A percentile compares a stretch with the other conserved stretches of the same genome.
Evolutionary conservation across 1,140 invertebrate species (phyloP).

Genomic region (Caerostris darwini): DNA sequence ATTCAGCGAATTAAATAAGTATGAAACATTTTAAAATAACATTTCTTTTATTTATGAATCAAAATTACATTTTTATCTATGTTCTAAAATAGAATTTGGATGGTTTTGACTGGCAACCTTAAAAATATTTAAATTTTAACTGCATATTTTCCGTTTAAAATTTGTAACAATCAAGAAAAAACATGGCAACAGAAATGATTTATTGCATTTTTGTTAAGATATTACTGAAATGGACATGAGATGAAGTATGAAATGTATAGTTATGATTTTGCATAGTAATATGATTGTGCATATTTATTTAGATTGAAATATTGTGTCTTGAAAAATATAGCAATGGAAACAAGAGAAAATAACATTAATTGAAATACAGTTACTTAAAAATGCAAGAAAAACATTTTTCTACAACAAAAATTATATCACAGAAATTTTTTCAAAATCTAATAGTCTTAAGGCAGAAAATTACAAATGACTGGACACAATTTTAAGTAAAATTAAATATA

Average conservation of each 20-base stretch:
- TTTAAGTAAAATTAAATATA: background rate
- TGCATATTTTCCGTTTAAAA: background rate
- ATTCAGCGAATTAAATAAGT: background rate
- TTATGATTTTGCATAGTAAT: no score
- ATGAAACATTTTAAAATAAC: background rate
- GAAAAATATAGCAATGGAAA: background rate
- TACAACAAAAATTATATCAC: background rate
- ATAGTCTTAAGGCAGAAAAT: background rate
- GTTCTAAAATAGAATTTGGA: background rate
- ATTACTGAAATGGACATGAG: background rate
- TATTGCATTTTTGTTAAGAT: background rate
- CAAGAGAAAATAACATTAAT: background rate
- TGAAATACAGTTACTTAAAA: background rate
- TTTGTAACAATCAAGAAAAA: background rate
- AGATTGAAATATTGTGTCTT: background rate
- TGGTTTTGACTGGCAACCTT: background rate
- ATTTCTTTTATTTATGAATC: background rate
- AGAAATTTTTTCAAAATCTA: background rate
- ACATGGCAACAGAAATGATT: background rate
- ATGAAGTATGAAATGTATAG: background rate
- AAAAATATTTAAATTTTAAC: background rate
- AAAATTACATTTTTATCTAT: background rate
- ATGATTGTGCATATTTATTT: background rate
- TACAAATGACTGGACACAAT: background rate
- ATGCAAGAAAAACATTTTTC: no score